Percentiles rank a stretch among this genome's conserved stretches.
These are phyloP conservation scores for Fistularia tabacaria DNA, from an alignment of 2,797 vertebrate genomes.

Conservation along the genomic window DNA sequence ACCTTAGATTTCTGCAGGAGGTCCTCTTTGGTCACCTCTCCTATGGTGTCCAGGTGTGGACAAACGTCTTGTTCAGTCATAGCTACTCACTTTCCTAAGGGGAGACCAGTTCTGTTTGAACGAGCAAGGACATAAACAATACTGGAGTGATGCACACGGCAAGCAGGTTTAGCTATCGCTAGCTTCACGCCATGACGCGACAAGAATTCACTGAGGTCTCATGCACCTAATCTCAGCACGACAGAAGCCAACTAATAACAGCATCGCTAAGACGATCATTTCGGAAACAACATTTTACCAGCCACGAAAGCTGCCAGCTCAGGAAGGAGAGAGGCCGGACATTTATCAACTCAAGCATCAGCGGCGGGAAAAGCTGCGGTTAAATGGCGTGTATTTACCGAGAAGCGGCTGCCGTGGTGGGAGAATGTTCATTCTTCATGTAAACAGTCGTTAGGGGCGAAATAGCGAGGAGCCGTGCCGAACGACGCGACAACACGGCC, in stretches of 20 bases:
- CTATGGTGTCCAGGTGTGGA: slow-evolving; percentile 91
- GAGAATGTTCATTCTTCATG: slow-evolving; percentile 4
- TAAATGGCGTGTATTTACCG: slow-evolving; percentile 30
- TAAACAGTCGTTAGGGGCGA: slow-evolving; percentile 1
- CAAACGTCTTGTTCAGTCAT: slow-evolving; percentile 89
- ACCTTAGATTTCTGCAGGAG: slow-evolving; percentile 95
- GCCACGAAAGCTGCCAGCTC: slow-evolving; percentile 22
- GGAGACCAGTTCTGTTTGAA: slow-evolving; percentile 21
- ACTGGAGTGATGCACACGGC: slow-evolving; percentile 5
- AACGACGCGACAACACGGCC: slow-evolving; percentile 30
- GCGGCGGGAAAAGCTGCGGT: slow-evolving; percentile 8
- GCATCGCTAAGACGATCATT: not conserved
- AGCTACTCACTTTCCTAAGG: slow-evolving; percentile 35
- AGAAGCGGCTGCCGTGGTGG: slow-evolving; percentile 8
- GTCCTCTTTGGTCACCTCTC: slow-evolving; percentile 95
- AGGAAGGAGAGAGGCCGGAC: slow-evolving; percentile 49
- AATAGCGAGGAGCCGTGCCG: slow-evolving; percentile 12
- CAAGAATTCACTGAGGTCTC: not conserved
- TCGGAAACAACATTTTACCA: not conserved
- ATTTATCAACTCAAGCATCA: slow-evolving; percentile 34
- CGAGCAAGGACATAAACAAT: slow-evolving; percentile 13
- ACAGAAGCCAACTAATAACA: not conserved
- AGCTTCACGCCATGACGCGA: slow-evolving; percentile 14
- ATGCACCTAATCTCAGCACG: not conserved
- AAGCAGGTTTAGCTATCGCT: slow-evolving; percentile 35